Evolutionary conservation across 92 coral and sea anemone genomes (phyloP), one percentile per base, ranked within the genome.

Genomic region (Parazoanthus darwini): DNA sequence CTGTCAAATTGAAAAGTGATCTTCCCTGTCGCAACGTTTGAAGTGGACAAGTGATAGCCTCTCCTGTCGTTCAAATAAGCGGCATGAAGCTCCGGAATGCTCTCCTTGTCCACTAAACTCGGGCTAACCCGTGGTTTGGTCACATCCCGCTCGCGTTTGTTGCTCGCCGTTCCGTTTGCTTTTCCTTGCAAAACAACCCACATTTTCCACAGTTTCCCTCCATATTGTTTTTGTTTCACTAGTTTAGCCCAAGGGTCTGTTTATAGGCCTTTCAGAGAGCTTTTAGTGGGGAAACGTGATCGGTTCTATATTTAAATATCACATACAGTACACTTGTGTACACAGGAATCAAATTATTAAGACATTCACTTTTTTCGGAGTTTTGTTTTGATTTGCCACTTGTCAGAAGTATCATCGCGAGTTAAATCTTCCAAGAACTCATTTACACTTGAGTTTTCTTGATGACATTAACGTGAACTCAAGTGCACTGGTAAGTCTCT

Each of bases 1-100:
- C 94, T 90, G 92, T 92, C 94, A 92, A 11, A 66, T 51, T 79
- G 51, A 68, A 82, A 82, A 86, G 85, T 65, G 89, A 89, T 86
- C 90, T 77, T 43, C 85, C 67, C 83, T 56, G 94, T 54, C 94
- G 94, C 94, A 37, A 73, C 88, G 90, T 92, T 92, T 92, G 94
- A 92, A 86, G 90, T 89, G 68, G 46, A 89, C 90, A 89, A 86
- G 81, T 78, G 74, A 81, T 71, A 82, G 76, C 77, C 90, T 20
- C 1, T n/a, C 38, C 26, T 86, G 94, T 92, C 94, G 51, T 50
- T 92, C 92, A 92, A 80, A 89, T 4, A n/a, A 25, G 87, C 87
- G 87, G 87, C 79, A 84, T 14, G 29, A 26, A 29, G 44, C 63
- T 20, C 66, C 46, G 87, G 87, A 84, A 84, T 71, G 79, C 44